Evolutionary conservation across 2,888 invertebrate species (phyloP), one percentile per base, ranked within the genome.

Genomic region (Platycheirus albimanus): DNA sequence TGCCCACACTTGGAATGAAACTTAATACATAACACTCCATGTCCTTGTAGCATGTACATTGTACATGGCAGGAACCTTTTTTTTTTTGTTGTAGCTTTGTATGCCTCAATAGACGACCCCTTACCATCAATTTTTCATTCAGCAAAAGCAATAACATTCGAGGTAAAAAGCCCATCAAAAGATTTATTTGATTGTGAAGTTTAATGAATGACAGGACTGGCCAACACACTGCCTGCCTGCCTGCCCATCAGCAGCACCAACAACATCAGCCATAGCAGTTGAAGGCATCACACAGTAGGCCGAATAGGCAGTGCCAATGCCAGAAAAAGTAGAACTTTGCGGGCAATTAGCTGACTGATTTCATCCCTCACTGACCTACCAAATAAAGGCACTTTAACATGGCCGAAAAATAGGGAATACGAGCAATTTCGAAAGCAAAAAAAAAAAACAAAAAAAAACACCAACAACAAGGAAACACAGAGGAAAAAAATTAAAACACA

Each of bases 291-390:
- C 52, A 45, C n/a, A 63, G 30, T 51, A 51, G 72, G 72, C 66
- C 64, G 17, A 63, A 30, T 51, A 51, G 72, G 72, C 66, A 69
- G 72, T 67, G 58, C 51, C 67, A 67, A 56, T 64, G 64, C 64
- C 64, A 64, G 63, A 75, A 58, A 75, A 75, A 58, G 49, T 45
- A 67, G 56, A 78, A 78, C 74, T 83, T 77, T 83, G 83, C 77
- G 81, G 83, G 78, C 83, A 83, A 83, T 83, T 83, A 83, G 83
- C 78, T 83, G 83, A 78, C 83, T 83, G 83, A 77, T 83, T 78
- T 83, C 78, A 78, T 83, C 78, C 83, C 78, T 78, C 74, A 78
- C 78, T 83, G 83, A 69, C 69, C 77, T 74, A 78, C 69, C 78
- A 77, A 81, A 81, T 83, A 83, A 78, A 78, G 78, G 72, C 78